Evolutionary conservation across 1,140 invertebrate species (phyloP), one percentile per base, ranked within the genome.

Genomic region (Proales similis): DNA sequence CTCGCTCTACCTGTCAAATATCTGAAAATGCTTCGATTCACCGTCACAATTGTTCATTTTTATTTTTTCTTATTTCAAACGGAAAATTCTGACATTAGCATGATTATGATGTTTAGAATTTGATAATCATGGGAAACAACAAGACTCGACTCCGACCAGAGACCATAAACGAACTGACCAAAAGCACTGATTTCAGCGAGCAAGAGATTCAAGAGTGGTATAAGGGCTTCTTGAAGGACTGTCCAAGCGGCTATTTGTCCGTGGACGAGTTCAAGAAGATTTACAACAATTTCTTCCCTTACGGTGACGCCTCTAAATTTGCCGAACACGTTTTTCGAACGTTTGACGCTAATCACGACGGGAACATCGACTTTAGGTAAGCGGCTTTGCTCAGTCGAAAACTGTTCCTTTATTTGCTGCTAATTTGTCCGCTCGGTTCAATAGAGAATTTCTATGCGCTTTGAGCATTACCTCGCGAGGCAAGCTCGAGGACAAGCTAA

Each of bases 391-490:
- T 11, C 11, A n/a, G 11, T 36, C n/a, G n/a, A n/a, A n/a, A n/a
- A n/a, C n/a, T n/a, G n/a, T n/a, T n/a, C n/a, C n/a, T n/a, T n/a
- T n/a, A n/a, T n/a, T n/a, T n/a, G n/a, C n/a, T n/a, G n/a, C 36
- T 14, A 39, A n/a, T n/a, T 14, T 14, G n/a, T 14, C 20, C 36
- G 20, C 26, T 17, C 14, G 7, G n/a, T n/a, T n/a, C n/a, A n/a
- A n/a, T n/a, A n/a, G 92, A 87, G 62, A 63, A 29, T 63, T 63
- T 33, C 30, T 63, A 7, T 39, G 27, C 42, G 62, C 62, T 1
- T 32, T 63, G 30, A 49, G 47, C 19, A 63, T 63, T 11, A 63
- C 62, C 11, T 48, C 30, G 5, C 26, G 39, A 17, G 48, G 48
- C 24, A 43, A 63, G 3, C 17, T 51, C 17, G 62, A 63, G 11